phyloP scores from a whole-genome alignment of 2,888 invertebrate species.

The Agonopterix subpropinquella region DNA sequence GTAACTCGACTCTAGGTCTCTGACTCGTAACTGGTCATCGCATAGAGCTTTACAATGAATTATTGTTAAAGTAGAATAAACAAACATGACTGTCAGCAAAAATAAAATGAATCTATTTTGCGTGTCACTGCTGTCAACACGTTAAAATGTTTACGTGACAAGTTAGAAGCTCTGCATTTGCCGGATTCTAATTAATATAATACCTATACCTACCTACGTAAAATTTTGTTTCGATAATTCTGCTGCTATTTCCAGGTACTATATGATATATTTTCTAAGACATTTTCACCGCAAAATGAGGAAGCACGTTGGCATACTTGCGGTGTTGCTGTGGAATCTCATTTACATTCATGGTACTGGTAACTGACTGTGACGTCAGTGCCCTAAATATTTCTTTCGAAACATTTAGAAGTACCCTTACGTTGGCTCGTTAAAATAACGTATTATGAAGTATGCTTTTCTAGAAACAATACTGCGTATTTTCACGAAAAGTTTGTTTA shows the following conservation, averaged over 20 bases:
- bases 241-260: slow-evolving; percentile 37
- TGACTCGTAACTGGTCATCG: too few relatives aligned
- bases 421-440: slow-evolving; percentile 7
- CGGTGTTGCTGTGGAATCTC: background rate
- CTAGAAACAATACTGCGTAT: slow-evolving; percentile 22
- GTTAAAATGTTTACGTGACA: too few relatives aligned
- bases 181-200: too few relatives aligned
- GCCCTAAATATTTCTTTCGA: slow-evolving; percentile 3
- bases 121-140: too few relatives aligned
- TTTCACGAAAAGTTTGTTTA: slow-evolving; percentile 26
- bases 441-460: slow-evolving; percentile 19
- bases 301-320: slow-evolving; percentile 1
- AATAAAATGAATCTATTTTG: too few relatives aligned
- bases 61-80: too few relatives aligned
- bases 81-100: too few relatives aligned
- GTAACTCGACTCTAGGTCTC: too few relatives aligned
- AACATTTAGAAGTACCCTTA: background rate
- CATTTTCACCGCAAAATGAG: background rate
- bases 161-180: too few relatives aligned
- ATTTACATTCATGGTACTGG: slow-evolving; percentile 3
- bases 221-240: slow-evolving; percentile 15
- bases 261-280: background rate
- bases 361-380: background rate
- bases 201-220: too few relatives aligned
- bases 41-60: too few relatives aligned